Base-by-base conservation (phyloP, 2,888 invertebrate genomes). In the Sphaerophoria taeniata region DNA sequence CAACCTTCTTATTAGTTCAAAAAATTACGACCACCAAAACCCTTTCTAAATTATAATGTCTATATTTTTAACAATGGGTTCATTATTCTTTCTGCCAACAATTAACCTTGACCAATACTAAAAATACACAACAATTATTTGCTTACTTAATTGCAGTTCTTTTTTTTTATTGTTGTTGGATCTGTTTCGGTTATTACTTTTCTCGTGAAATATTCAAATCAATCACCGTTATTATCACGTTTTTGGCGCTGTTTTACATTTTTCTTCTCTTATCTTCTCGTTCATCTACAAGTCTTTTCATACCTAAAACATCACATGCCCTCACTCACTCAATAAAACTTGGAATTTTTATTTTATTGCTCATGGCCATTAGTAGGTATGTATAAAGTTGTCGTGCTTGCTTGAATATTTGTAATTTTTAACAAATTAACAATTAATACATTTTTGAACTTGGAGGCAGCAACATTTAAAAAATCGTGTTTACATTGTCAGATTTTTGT, bases 41-140 rank as follows among this genome's bases (percentile, higher is more conserved):
- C 43, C 12, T 43, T 43, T 9, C 12, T 43, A 9, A 43, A 3
- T 43, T 43, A 11, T 0, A 43, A 43, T 9, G 3, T 43, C 9
- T 43, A 43, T 3, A 39, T 43, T 3, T 39, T 43, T 43, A 60
- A 60, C 60, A 60, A 60, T 60, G 24, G 24, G 3, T 43, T 60
- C 7, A n/a, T 60, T 24, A 39, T 12, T 11, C 6, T 60, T 60
- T 16, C 12, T 16, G 39, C 39, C 24, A 60, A 43, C 16, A 60
- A 24, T 16, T 43, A 60, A 60, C 60, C 60, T 60, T 60, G 60
- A 60, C 60, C 60, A 16, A 16, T 16, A 58, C 0, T 24, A 24
- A 24, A 39, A 34, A 3, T 24, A 24, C 24, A 24, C 24, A 24
- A 11, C 6, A n/a, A 6, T 3, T 43, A 43, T 43, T 60, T 12